phyloP scores from a whole-genome alignment of 2,888 invertebrate genomes.

The Synanthedon tipuliformis region DNA sequence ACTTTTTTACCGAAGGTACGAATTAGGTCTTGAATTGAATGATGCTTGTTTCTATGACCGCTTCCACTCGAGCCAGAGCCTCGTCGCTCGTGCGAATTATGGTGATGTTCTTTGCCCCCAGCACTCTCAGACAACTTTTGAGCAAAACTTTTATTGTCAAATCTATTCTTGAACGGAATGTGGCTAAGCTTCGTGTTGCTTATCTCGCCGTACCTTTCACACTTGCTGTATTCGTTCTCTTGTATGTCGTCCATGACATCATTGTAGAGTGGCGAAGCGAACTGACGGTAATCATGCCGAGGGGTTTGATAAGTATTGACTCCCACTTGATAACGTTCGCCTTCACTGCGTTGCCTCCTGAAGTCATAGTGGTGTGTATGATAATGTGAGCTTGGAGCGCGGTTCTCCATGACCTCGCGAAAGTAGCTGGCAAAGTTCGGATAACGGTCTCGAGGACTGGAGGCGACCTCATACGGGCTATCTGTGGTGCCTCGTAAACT shows the following conservation, averaged over 20 bases:
- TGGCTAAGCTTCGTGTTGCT: constrained; percentile 44
- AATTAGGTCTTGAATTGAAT: constrained; percentile 82
- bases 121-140: constrained; percentile 48
- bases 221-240: constrained; percentile 60
- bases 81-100: constrained; percentile 31
- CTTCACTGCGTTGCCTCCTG: constrained; percentile 35
- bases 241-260: constrained; percentile 64
- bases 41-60: constrained; percentile 67
- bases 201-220: constrained; percentile 62
- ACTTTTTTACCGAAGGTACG: constrained; percentile 81
- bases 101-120: constrained; percentile 22
- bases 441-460: constrained; percentile 55
- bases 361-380: constrained; percentile 36
- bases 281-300: constrained; percentile 54
- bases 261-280: constrained; percentile 49
- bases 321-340: constrained; percentile 38
- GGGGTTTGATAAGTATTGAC: constrained; percentile 38
- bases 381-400: constrained; percentile 28
- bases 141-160: constrained; percentile 56
- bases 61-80: constrained; percentile 46
- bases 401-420: constrained; percentile 47
- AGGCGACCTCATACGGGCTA: constrained; percentile 43
- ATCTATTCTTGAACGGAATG: constrained; percentile 28
- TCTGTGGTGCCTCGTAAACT: constrained; percentile 32
- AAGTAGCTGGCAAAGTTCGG: constrained; percentile 59